These are phyloP conservation scores for Limnephilus marmoratus DNA, from an alignment of 2,888 invertebrate genomes.

Conservation along the genomic window DNA sequence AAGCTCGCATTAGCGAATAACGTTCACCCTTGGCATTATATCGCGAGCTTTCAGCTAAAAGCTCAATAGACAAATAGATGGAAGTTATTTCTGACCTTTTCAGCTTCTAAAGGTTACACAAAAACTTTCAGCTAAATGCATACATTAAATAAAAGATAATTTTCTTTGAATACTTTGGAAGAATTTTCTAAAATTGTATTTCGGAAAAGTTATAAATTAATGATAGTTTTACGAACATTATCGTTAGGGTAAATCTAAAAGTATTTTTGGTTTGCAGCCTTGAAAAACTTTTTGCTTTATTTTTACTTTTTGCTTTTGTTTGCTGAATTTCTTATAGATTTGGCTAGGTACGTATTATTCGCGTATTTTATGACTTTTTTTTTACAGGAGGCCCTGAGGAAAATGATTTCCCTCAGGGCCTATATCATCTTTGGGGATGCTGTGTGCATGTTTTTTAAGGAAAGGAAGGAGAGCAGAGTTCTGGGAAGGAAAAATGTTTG, in stretches of 20 bases:
- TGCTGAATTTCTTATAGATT: too few relatives aligned
- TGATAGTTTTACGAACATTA: not conserved
- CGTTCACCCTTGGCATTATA: not conserved
- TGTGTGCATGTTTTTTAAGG: too few relatives aligned
- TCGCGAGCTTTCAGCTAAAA: not conserved
- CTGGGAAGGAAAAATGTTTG: too few relatives aligned
- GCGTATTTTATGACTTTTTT: too few relatives aligned
- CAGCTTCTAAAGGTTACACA: not conserved
- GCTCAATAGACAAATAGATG: constrained; percentile 2
- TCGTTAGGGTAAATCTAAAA: not conserved
- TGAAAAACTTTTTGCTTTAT: not conserved
- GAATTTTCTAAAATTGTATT: not conserved
- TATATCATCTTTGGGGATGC: too few relatives aligned
- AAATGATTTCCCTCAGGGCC: too few relatives aligned
- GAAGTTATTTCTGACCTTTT: not conserved
- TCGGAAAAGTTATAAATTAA: not conserved
- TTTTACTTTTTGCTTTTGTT: not conserved
- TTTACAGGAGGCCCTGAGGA: too few relatives aligned
- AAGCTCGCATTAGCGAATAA: not conserved
- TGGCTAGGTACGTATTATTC: too few relatives aligned
- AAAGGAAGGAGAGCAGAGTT: too few relatives aligned
- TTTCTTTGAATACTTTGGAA: not conserved
- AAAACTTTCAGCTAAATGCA: not conserved
- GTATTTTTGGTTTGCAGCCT: not conserved
- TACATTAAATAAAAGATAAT: not conserved